Evolutionary conservation across 2,113 vertebrate genomes (phyloP).

Genomic region (Scophthalmus maximus): DNA sequence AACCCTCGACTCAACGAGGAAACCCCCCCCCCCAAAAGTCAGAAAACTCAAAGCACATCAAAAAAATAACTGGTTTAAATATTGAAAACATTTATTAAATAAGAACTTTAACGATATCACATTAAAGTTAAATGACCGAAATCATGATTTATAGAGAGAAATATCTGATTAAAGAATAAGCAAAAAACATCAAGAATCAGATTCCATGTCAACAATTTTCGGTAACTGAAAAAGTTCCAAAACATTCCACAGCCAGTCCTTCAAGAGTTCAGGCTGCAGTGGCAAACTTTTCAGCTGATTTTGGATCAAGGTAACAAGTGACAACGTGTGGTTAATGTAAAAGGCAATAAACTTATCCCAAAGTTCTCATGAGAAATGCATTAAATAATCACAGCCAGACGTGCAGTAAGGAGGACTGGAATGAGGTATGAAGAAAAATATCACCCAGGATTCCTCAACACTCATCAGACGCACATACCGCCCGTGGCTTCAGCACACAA

Average conservation of each 20-base stretch:
- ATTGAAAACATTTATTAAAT: too few relatives aligned
- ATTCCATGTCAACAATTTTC: too few relatives aligned
- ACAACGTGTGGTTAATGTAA: neutral
- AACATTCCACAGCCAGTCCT: neutral
- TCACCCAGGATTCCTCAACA: conserved; percentile 8
- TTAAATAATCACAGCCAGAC: neutral
- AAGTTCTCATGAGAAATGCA: neutral
- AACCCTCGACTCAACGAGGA: too few relatives aligned
- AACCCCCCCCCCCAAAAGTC: too few relatives aligned
- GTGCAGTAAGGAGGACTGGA: neutral
- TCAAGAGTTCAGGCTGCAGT: neutral
- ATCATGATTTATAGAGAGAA: neutral
- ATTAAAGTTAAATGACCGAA: neutral
- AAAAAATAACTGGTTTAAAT: too few relatives aligned
- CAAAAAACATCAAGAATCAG: too few relatives aligned
- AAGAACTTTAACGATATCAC: too few relatives aligned
- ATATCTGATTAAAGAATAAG: too few relatives aligned
- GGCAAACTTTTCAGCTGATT: neutral
- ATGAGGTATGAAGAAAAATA: conserved; percentile 31
- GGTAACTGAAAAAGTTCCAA: too few relatives aligned
- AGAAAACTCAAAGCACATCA: too few relatives aligned
- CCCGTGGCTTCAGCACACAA: conserved; percentile 10
- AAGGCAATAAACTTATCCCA: neutral
- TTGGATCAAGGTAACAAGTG: neutral
- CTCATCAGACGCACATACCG: conserved; percentile 8